Conservation (phyloP, 1,140 invertebrate genomes). For the Polypedilum pembai region DNA sequence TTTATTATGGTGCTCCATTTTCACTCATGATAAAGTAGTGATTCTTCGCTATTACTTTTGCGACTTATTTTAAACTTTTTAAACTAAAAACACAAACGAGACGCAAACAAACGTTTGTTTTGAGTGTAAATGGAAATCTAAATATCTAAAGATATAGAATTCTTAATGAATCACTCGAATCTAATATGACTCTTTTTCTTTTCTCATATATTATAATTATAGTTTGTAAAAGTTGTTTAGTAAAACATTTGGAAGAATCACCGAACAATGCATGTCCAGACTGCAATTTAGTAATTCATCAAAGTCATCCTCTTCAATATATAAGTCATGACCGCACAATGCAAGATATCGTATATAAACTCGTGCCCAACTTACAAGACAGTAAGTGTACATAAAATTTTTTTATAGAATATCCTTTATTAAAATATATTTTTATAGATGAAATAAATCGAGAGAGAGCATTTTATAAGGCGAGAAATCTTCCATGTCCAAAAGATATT, state of each 20-base stretch:
- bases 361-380: conserved; percentile 86
- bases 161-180: too few species aligned
- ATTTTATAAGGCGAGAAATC: conserved; percentile 74
- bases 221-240: conserved; percentile 97
- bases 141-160: too few species aligned
- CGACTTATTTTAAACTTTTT: background rate
- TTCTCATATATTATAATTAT: conserved; percentile 37
- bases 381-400: conserved; percentile 50
- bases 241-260: conserved; percentile 90
- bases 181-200: too few species aligned
- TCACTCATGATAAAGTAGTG: conserved; percentile 34
- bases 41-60: background rate
- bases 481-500: conserved; percentile 83
- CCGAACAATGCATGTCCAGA: conserved; percentile 90
- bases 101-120: too few species aligned
- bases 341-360: conserved; percentile 98
- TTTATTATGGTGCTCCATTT: background rate
- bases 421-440: conserved; percentile 50
- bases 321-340: conserved; percentile 96
- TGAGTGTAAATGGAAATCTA: too few species aligned
- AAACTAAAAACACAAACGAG: too few species aligned
- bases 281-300: conserved; percentile 94
- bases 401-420: background rate
- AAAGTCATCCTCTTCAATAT: conserved; percentile 93
- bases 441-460: conserved; percentile 79